phyloP scores from a whole-genome alignment of 2,888 invertebrate species.

The Boloria selene region DNA sequence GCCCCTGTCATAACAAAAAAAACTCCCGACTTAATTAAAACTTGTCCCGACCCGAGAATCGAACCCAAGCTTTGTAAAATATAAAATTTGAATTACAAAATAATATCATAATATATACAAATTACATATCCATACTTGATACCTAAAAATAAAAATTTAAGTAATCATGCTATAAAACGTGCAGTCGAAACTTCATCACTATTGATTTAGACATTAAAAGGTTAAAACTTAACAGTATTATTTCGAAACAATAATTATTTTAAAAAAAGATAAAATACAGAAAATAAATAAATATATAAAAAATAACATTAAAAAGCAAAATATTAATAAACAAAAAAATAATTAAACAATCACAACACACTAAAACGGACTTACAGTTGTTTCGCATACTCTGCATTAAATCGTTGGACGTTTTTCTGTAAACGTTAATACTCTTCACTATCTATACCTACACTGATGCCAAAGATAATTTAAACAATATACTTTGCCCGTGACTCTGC shows the following conservation, averaged over 20 bases:
- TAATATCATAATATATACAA: no score
- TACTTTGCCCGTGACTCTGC: not conserved
- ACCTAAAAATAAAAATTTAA: no score
- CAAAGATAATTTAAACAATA: conserved; percentile 12
- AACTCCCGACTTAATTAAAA: no score
- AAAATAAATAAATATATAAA: not conserved
- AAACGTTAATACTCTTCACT: conserved; percentile 57
- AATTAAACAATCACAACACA: conserved; percentile 77
- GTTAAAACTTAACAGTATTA: not conserved
- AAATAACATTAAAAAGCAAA: conserved; percentile 13
- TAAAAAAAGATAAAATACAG: not conserved
- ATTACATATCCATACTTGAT: no score
- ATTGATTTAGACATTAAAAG: not conserved
- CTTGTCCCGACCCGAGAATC: no score
- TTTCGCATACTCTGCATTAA: conserved; percentile 78
- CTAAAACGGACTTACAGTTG: conserved; percentile 78
- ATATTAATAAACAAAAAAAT: conserved; percentile 48
- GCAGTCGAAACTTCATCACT: no score
- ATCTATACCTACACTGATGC: conserved; percentile 48
- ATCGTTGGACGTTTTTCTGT: conserved; percentile 80
- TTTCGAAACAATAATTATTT: not conserved
- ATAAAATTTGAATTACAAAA: no score
- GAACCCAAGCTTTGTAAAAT: no score
- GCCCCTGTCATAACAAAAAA: no score
- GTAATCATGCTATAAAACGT: no score